Evolutionary conservation across 2,113 vertebrate species (phyloP).

Genomic region (Copsychus sechellarum): DNA sequence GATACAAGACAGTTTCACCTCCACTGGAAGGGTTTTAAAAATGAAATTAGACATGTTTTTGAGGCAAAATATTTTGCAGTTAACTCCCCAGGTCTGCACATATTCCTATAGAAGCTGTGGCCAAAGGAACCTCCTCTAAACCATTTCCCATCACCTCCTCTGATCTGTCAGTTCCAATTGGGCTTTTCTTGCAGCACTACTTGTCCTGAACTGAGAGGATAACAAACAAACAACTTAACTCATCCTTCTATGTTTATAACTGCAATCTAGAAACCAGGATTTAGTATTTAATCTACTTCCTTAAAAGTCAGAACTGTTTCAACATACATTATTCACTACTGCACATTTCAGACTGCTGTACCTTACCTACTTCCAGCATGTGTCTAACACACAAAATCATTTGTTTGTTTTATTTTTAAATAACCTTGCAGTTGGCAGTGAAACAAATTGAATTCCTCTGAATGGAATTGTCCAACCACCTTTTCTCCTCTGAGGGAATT

Average conservation of each 20-base stretch:
- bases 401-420: background rate
- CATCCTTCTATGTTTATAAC: constrained; percentile 42
- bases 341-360: background rate
- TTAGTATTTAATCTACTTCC: background rate
- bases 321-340: background rate
- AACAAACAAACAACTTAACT: constrained; percentile 44
- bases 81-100: constrained; percentile 65
- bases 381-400: background rate
- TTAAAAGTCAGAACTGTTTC: background rate
- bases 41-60: constrained; percentile 83
- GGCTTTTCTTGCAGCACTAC: constrained; percentile 53
- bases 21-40: constrained; percentile 74
- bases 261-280: background rate
- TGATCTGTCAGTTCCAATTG: constrained; percentile 74
- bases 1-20: constrained; percentile 78
- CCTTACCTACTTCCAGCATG: background rate
- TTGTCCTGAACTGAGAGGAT: constrained; percentile 63
- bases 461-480: background rate
- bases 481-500: background rate
- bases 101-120: constrained; percentile 68
- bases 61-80: constrained; percentile 76
- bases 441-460: background rate
- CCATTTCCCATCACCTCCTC: constrained; percentile 74
- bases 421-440: background rate
- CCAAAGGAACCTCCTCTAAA: constrained; percentile 75